Conservation (phyloP, 2,113 vertebrate species). For the Cricetomys ansorgei region DNA sequence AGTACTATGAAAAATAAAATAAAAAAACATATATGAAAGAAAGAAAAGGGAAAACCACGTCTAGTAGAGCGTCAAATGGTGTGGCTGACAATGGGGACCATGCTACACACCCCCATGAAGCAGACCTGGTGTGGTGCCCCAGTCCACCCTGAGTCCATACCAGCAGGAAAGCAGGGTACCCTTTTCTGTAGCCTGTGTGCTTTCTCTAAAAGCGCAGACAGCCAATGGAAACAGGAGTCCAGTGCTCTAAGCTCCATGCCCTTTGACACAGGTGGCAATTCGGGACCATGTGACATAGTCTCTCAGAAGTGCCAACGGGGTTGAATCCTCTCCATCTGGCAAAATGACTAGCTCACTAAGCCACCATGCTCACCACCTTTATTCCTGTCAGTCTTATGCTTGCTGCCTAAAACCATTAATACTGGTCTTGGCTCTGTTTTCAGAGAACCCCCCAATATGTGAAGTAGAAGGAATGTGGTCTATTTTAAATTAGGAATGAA, state of each 20-base stretch:
- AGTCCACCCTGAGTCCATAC: too few relatives aligned
- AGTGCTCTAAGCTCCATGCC: not conserved
- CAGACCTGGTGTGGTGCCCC: fast-evolving
- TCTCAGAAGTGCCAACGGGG: not conserved
- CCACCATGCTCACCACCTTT: not conserved
- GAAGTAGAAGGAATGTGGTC: not conserved
- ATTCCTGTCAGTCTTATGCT: not conserved
- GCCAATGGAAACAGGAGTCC: not conserved
- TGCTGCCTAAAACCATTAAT: not conserved
- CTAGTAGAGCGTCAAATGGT: not conserved
- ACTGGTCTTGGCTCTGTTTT: not conserved
- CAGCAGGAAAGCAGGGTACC: not conserved
- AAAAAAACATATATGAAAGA: not conserved
- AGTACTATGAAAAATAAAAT: not conserved
- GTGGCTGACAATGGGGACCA: not conserved
- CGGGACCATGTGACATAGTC: not conserved
- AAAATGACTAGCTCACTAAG: not conserved
- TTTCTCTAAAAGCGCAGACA: not conserved
- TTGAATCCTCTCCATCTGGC: not conserved
- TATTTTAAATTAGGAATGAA: not conserved
- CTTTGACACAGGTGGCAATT: not conserved
- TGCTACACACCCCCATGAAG: too few relatives aligned
- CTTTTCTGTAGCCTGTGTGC: not conserved
- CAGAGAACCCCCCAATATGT: not conserved
- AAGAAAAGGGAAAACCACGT: not conserved